A percentile compares a stretch with the other conserved stretches of the same genome.
These are phyloP conservation scores for Scomber colias DNA, from an alignment of 2,113 vertebrate species.

Conservation along the genomic window DNA sequence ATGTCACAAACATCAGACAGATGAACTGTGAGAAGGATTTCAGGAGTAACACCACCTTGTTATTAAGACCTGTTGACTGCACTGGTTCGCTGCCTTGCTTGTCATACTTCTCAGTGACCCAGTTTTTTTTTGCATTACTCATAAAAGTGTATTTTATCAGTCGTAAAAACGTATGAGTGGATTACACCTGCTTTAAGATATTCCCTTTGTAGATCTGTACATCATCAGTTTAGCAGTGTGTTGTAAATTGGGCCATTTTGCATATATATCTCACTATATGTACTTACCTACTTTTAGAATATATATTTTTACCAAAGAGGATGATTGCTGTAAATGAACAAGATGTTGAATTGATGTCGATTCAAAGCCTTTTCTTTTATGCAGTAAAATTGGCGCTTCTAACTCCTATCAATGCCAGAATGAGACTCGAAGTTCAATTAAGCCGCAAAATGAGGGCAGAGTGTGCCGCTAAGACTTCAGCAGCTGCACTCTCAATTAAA, in stretches of 20 bases:
- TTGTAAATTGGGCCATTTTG: not conserved
- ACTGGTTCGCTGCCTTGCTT: not conserved
- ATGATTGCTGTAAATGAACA: no score
- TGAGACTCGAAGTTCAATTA: not conserved
- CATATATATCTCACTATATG: no score
- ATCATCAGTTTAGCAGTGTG: no score
- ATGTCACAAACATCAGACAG: not conserved
- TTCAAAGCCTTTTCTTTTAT: not conserved
- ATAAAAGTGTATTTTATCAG: not conserved
- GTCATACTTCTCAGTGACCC: not conserved
- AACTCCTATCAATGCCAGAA: not conserved
- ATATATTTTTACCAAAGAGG: no score
- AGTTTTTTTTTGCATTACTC: not conserved
- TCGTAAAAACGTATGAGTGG: not conserved
- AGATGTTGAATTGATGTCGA: no score
- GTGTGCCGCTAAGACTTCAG: not conserved
- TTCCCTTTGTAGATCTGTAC: no score
- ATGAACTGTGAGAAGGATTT: not conserved
- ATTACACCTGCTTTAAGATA: no score
- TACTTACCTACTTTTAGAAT: not conserved
- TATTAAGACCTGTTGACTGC: not conserved
- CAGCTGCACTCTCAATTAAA: not conserved
- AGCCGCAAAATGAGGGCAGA: slow-evolving; percentile 1
- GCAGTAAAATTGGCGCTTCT: not conserved
- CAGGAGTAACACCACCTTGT: not conserved